Evolutionary conservation across 2,888 invertebrate species (phyloP).

Genomic region (Dione vanillae): DNA sequence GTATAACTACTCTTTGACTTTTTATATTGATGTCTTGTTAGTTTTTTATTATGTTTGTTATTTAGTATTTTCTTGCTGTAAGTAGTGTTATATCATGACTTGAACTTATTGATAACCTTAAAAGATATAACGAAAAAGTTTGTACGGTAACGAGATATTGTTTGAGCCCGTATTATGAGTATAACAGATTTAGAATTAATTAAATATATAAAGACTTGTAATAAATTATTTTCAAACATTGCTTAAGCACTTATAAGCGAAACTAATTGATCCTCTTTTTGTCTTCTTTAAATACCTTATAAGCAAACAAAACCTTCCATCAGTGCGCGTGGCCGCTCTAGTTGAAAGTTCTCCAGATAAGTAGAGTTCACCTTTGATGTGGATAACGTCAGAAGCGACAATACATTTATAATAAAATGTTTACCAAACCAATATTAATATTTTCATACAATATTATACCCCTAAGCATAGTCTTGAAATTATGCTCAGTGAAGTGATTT

Average conservation of each 20-base stretch:
- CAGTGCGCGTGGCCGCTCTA: too few relatives aligned
- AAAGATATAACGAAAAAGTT: slow-evolving; percentile 11
- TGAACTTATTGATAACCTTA: slow-evolving; percentile 18
- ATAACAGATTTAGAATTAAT: not conserved
- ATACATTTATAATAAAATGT: too few relatives aligned
- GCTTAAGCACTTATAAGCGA: too few relatives aligned
- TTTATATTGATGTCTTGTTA: too few relatives aligned
- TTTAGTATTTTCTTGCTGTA: not conserved
- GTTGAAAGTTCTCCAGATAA: too few relatives aligned
- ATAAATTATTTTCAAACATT: not conserved
- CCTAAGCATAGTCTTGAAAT: not conserved
- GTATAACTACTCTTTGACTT: not conserved
- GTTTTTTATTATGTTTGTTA: not conserved
- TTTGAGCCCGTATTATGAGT: not conserved
- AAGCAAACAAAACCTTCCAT: too few relatives aligned
- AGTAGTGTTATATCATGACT: not conserved
- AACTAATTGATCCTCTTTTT: too few relatives aligned
- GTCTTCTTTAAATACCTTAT: too few relatives aligned
- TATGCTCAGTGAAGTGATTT: not conserved
- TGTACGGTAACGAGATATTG: not conserved
- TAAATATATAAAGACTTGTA: not conserved
- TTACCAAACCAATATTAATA: too few relatives aligned
- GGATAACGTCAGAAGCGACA: too few relatives aligned
- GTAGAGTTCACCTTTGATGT: too few relatives aligned
- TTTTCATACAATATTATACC: too few relatives aligned